Base-by-base conservation (phyloP, 64 coral and sea anemone genomes). In the Actinia equina region DNA sequence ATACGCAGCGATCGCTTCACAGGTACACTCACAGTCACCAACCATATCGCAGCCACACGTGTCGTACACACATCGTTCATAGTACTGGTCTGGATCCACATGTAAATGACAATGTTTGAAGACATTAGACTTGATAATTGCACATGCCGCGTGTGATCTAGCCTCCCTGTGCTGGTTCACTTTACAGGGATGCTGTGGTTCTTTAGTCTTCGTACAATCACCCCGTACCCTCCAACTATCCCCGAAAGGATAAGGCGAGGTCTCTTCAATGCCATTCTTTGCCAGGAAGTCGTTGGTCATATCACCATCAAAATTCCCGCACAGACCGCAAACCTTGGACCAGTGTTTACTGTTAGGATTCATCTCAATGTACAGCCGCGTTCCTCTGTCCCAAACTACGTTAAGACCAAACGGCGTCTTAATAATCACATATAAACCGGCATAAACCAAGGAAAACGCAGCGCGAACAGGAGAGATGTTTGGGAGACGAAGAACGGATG, bases 1-100 rank as follows among this genome's bases (percentile, higher is more conserved):
- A 44, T 95, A 95, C 3, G 89, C 93, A 74, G 93, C 93, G 18
- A 95, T 95, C 3, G 93, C 93, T 44, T 91, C 89, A 71, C 93
- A 95, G 17, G 89, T 95, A 44, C 93, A 95, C 56, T 95, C 93
- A 77, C 93, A 95, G n/a, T 95, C 93, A 45, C 93, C 93, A 16
- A 91, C 93, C 82, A 79, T 95, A 82, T 95, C 93, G 59, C 93
- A 95, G 9, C 93, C 93, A 85, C 93, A 95, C 1, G 93, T 87
- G 52, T 95, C 93, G 22, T 91, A 95, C 14, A 91, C 89, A 53
- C 93, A 95, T 17, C 89, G 86, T 42, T 95, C 89, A 52, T 88
- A 95, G 52, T 95, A 95, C n/a, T 45, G 69, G 15, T 84, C 83
- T 19, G 93, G 89, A 76, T 95, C 86, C 22, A 91, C 59, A 60